Conservation (phyloP, 2,113 vertebrate species). For the Anguilla rostrata region DNA sequence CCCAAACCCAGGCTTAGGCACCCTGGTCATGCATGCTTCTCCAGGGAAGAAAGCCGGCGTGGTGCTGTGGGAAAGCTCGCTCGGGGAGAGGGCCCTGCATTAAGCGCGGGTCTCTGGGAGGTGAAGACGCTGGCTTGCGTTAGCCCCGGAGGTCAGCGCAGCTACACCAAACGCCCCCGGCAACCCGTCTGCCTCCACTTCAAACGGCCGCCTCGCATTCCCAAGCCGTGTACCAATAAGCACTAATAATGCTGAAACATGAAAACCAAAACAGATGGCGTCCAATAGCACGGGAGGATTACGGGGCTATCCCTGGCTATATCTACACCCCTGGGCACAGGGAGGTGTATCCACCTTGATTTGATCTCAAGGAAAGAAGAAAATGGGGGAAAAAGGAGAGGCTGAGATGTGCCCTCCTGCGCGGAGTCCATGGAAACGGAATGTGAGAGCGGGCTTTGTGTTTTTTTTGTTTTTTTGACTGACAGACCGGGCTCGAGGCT, state of each 20-base stretch:
- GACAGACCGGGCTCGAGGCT: constrained; percentile 51
- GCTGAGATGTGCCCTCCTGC: constrained; percentile 33
- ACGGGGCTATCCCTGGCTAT: constrained; percentile 69
- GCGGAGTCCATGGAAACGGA: constrained; percentile 45
- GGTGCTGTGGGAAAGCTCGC: constrained; percentile 11
- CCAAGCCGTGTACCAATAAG: constrained; percentile 81
- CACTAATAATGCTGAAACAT: constrained; percentile 83
- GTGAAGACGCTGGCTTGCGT: constrained; percentile 69
- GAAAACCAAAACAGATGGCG: constrained; percentile 82
- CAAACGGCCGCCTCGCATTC: constrained; percentile 77
- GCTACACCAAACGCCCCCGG: constrained; percentile 71
- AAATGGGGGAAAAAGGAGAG: constrained; percentile 38
- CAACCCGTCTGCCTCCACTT: constrained; percentile 65
- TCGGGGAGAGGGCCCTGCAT: constrained; percentile 50
- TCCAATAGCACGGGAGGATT: constrained; percentile 76
- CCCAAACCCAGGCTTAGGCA: not conserved
- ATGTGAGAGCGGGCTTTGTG: constrained; percentile 52
- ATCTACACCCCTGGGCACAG: constrained; percentile 68
- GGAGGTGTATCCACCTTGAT: constrained; percentile 58
- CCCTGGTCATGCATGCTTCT: not conserved
- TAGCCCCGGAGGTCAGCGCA: constrained; percentile 75
- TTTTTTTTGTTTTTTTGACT: constrained; percentile 50
- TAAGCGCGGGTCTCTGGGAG: constrained; percentile 56
- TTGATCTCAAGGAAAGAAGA: constrained; percentile 54
- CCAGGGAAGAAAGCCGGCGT: not conserved